phyloP scores from a whole-genome alignment of 2,888 invertebrate species.

The Fragum whitleyi region DNA sequence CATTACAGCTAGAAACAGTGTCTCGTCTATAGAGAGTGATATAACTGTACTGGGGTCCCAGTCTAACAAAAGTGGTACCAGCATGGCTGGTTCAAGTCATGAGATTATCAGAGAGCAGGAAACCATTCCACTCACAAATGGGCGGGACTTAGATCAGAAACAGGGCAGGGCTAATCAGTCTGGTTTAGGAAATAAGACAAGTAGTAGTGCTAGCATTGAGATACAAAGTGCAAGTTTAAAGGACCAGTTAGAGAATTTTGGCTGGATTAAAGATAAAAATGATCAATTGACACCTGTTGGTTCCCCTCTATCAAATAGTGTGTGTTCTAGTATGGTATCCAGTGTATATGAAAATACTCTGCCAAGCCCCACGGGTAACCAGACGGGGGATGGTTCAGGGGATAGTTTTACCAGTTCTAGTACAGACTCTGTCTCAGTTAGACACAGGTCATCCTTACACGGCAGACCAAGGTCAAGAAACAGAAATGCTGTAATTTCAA shows the following conservation, averaged over 20 bases:
- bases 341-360: slow-evolving; percentile 80
- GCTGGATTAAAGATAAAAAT: slow-evolving; percentile 34
- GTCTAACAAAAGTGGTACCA: slow-evolving; percentile 89
- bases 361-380: slow-evolving; percentile 45
- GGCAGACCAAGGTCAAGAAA: slow-evolving; percentile 26
- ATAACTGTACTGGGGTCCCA: slow-evolving; percentile 89
- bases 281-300: slow-evolving; percentile 70
- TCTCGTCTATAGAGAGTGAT: slow-evolving; percentile 87
- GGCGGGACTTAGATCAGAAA: slow-evolving; percentile 13
- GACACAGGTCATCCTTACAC: not conserved
- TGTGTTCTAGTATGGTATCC: slow-evolving; percentile 81
- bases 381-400: slow-evolving; percentile 13
- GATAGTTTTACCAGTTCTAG: slow-evolving; percentile 41
- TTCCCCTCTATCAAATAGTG: slow-evolving; percentile 77
- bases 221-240: not conserved
- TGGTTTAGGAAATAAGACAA: not conserved
- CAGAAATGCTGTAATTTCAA: slow-evolving; percentile 27
- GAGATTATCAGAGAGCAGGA: slow-evolving; percentile 36
- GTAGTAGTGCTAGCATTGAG: not conserved
- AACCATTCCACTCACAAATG: not conserved
- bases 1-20: slow-evolving; percentile 29
- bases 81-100: slow-evolving; percentile 62
- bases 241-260: not conserved
- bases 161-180: not conserved
- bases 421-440: slow-evolving; percentile 32